Percentiles rank a stretch among this genome's conserved stretches.
These are phyloP conservation scores for Drosophila persimilis DNA, from an alignment of 1,140 invertebrate species.

Conservation along the genomic window DNA sequence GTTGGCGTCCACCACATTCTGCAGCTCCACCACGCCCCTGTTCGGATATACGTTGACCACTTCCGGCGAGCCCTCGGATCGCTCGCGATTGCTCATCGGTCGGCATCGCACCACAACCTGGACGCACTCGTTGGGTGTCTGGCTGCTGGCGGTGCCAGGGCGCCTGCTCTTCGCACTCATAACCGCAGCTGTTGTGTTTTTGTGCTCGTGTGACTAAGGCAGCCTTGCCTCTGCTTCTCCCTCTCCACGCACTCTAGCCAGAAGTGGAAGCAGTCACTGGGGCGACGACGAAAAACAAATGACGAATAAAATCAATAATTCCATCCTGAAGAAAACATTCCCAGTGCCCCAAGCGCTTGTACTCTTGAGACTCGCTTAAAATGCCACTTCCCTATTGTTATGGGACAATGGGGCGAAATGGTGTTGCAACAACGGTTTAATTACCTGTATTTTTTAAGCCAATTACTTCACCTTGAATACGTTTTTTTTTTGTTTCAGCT, in stretches of 20 bases:
- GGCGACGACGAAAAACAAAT: conserved; percentile 68
- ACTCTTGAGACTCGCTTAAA: neutral
- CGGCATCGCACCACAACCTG: conserved; percentile 96
- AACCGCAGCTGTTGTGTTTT: conserved; percentile 13
- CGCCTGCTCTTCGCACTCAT: conserved; percentile 74
- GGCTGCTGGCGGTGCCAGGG: conserved; percentile 62
- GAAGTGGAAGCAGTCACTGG: conserved; percentile 56
- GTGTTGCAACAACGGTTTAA: conserved; percentile 35
- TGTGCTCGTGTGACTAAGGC: conserved; percentile 64
- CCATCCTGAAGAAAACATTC: conserved; percentile 25
- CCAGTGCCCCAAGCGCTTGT: neutral
- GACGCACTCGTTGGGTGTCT: conserved; percentile 67
- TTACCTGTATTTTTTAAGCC: conserved; percentile 73
- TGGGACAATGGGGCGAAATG: conserved; percentile 13
- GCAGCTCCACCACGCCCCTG: conserved; percentile 87
- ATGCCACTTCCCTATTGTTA: conserved; percentile 1
- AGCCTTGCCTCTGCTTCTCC: conserved; percentile 39
- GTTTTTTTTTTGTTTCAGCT: conserved; percentile 59
- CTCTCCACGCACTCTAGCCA: conserved; percentile 13
- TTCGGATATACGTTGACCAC: conserved; percentile 88
- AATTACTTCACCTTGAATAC: conserved; percentile 77
- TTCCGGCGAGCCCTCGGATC: conserved; percentile 87
- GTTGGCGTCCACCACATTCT: conserved; percentile 84
- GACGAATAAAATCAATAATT: conserved; percentile 77
- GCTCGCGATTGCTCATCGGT: conserved; percentile 93